These are phyloP conservation scores for Eilema sororculum DNA, from an alignment of 2,888 invertebrate species.

Conservation along the genomic window DNA sequence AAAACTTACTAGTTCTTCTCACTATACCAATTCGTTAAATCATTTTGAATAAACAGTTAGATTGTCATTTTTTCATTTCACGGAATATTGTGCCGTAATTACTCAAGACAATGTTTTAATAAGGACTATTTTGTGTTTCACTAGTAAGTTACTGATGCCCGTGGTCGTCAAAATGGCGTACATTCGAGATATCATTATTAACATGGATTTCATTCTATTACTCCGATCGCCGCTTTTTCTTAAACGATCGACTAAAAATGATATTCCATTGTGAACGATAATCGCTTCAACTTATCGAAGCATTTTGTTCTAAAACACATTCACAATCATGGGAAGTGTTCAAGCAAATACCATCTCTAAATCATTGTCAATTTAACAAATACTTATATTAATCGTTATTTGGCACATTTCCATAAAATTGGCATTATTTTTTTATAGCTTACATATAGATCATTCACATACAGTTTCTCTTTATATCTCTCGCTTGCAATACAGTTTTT, in stretches of 20 bases:
- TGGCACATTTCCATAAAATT: conserved; percentile 3
- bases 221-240: neutral
- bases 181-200: neutral
- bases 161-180: neutral
- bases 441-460: conserved; percentile 7
- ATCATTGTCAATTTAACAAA: neutral
- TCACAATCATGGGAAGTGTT: neutral
- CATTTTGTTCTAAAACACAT: neutral
- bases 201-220: neutral
- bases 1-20: too few relatives aligned
- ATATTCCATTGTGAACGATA: neutral
- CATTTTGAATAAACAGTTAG: too few relatives aligned
- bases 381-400: neutral
- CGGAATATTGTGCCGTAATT: too few relatives aligned
- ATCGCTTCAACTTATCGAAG: neutral
- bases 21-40: too few relatives aligned
- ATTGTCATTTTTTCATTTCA: too few relatives aligned
- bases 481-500: neutral
- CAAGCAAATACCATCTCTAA: neutral
- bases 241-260: neutral
- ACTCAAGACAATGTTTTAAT: too few relatives aligned
- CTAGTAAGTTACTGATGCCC: too few relatives aligned
- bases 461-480: neutral
- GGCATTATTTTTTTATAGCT: neutral
- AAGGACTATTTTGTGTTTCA: neutral